Percentiles rank a stretch among this genome's conserved stretches.
These are phyloP conservation scores for Pipistrellus nathusii DNA, from an alignment of 2,797 vertebrate species.

Conservation along the genomic window DNA sequence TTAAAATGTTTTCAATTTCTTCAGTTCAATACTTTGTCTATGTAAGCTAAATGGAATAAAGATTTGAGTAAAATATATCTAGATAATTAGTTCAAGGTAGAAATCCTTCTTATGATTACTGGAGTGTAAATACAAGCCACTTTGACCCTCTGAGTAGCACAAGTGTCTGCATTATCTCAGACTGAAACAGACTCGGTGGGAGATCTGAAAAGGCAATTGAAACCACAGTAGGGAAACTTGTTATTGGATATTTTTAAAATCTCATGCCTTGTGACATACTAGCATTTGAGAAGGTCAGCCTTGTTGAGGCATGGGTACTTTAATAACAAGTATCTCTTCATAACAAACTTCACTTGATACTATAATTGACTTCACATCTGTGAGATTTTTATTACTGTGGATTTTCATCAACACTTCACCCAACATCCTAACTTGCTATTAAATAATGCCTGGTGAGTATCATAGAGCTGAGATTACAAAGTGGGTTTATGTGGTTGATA, in stretches of 20 bases:
- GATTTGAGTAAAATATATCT: constrained; percentile 19
- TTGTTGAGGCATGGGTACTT: constrained; percentile 73
- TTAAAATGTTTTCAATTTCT: not conserved
- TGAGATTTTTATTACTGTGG: constrained; percentile 74
- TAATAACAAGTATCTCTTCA: constrained; percentile 81
- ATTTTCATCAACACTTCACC: constrained; percentile 71
- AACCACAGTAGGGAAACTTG: constrained; percentile 82
- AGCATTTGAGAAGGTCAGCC: constrained; percentile 79
- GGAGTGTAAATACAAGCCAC: constrained; percentile 41
- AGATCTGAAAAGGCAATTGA: constrained; percentile 83
- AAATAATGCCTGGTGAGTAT: constrained; percentile 50
- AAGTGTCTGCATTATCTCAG: constrained; percentile 60
- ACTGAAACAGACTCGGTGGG: constrained; percentile 70
- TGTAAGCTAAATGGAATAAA: not conserved
- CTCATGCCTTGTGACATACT: constrained; percentile 70
- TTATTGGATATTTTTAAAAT: constrained; percentile 78
- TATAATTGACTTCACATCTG: constrained; percentile 79
- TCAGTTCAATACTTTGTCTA: not conserved
- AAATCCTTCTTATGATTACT: constrained; percentile 55
- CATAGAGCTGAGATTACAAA: not conserved
- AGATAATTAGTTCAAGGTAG: constrained; percentile 70
- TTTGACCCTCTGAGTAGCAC: constrained; percentile 71
- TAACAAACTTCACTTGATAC: constrained; percentile 78
- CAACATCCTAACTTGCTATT: constrained; percentile 49
- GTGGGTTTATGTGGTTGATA: not conserved